Base-by-base conservation (phyloP, 2,797 vertebrate genomes). In the Falco peregrinus region DNA sequence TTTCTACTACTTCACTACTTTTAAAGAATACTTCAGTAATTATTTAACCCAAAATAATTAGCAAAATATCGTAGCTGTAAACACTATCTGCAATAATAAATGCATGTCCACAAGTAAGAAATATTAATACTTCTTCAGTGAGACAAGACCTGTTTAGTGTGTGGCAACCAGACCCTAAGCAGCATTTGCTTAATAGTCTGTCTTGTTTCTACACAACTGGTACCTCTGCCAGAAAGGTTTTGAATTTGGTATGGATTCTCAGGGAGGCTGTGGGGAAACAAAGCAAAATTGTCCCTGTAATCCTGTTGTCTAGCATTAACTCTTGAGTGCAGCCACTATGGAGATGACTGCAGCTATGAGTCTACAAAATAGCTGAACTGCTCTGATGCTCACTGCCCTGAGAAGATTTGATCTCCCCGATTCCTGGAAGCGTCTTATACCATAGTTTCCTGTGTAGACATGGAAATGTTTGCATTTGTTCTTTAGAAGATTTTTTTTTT, bases 51-150 rank as follows among this genome's bases (percentile, higher is more conserved):
- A 78, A 86, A 80, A 89, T 61, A 80, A 80, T 75, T 61, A 64
- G 59, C 24, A 61, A 93, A 96, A 85, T 41, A 57, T 3, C 79
- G 33, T 31, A 71, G 54, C 41, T 75, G 31, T 92, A 87, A 84
- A 81, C 93, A 89, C 68, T 39, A 59, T 89, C 80, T 57, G 77
- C 31, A 86, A 15, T 78, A 96, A 91, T 65, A 94, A 89, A 68
- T 94, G 45, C 77, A 13, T 78, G 37, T 86, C 89, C 95, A 39
- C 54, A 60, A 54, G 20, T 79, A 80, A 83, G 77, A 80, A 82
- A 88, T 56, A 90, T 70, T 64, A 90, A 53, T 91, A 78, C 14
- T 83, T 85, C 57, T 82, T 91, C 70, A 76, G 7, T 70, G 79
- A 59, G 28, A 70, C 33, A 89, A 51, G 48, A 81, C 75, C 57